Conservation (phyloP, 2,888 invertebrate genomes). For the Idaea biselata region DNA sequence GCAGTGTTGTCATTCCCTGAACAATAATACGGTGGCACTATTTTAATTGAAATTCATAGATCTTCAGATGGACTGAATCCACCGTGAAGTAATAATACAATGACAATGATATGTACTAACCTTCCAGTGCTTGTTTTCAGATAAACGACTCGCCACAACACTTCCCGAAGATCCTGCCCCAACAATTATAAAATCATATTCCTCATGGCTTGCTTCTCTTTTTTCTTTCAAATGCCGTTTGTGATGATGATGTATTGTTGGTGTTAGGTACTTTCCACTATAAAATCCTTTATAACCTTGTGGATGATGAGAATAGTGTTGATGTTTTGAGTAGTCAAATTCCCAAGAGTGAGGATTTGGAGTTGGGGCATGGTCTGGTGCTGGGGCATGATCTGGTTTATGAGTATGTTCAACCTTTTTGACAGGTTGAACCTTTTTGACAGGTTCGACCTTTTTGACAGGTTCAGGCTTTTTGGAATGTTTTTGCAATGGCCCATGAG, state of each 20-base stretch:
- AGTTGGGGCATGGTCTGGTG: background rate
- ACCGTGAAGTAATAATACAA: background rate
- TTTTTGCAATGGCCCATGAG: background rate
- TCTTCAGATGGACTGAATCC: background rate
- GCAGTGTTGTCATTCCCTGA: no score
- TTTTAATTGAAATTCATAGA: no score
- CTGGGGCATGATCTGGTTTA: no score
- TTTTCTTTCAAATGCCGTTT: background rate
- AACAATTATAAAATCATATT: slow-evolving; percentile 60
- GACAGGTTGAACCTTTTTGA: no score
- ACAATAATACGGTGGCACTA: no score
- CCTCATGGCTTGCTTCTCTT: slow-evolving; percentile 5
- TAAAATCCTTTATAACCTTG: background rate
- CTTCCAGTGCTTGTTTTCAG: slow-evolving; percentile 47
- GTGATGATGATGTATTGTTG: background rate
- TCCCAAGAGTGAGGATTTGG: background rate
- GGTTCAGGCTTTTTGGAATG: no score
- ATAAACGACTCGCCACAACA: slow-evolving; percentile 55
- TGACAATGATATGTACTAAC: slow-evolving; percentile 35
- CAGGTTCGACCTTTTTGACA: no score
- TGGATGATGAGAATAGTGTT: background rate
- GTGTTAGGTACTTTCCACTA: background rate
- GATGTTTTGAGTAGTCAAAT: background rate
- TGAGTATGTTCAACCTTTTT: no score
- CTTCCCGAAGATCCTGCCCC: slow-evolving; percentile 62